A percentile compares a stretch with the other conserved stretches of the same genome.
These are phyloP conservation scores for Orchestia grillus DNA, from an alignment of 1,140 invertebrate genomes.

Conservation along the genomic window DNA sequence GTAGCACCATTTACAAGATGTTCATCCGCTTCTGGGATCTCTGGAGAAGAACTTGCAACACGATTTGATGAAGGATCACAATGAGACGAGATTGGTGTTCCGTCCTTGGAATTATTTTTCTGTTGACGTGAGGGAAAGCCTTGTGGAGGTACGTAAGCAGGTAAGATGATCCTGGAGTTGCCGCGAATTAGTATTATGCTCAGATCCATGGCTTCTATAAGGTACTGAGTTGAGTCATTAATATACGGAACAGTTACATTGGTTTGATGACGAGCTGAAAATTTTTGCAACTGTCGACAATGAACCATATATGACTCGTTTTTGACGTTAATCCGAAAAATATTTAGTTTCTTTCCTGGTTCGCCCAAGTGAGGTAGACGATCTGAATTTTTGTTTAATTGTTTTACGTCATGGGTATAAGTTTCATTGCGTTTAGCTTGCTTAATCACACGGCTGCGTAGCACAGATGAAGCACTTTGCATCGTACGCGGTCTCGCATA, in stretches of 20 bases:
- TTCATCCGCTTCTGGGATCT: not conserved
- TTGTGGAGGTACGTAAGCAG: constrained; percentile 9
- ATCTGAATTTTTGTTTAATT: not conserved
- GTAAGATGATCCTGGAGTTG: constrained; percentile 16
- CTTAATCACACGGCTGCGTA: not conserved
- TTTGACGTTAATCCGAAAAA: not conserved
- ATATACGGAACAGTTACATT: not conserved
- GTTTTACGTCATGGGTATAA: not conserved
- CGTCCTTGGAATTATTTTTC: not conserved
- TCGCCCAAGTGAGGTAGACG: not conserved
- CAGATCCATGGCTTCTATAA: not conserved
- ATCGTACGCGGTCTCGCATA: not conserved
- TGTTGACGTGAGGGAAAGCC: not conserved
- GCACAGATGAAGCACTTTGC: not conserved
- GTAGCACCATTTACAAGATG: not conserved
- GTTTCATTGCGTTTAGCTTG: not conserved
- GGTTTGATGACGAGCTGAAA: not conserved
- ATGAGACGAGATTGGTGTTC: not conserved
- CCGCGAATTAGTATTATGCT: not conserved
- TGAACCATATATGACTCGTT: not conserved
- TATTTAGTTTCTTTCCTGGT: not conserved
- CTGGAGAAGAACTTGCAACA: not conserved
- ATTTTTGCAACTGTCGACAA: not conserved
- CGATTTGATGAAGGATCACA: not conserved
- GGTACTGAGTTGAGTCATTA: not conserved